A percentile compares a stretch with the other conserved stretches of the same genome.
These are phyloP conservation scores for Scaptomyza parva DNA, from an alignment of 2,888 invertebrate genomes.

Conservation along the genomic window DNA sequence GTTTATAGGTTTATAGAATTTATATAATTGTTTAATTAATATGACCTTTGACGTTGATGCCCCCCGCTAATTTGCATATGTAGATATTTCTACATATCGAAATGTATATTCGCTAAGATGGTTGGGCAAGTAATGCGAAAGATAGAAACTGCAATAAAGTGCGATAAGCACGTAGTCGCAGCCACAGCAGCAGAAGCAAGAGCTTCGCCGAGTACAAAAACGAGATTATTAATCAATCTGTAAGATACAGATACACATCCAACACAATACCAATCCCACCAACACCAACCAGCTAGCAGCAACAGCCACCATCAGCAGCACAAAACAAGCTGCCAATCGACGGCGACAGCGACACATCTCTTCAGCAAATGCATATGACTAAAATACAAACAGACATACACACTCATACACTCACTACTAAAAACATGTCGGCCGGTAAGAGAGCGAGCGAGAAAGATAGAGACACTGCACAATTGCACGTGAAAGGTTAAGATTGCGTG, in stretches of 20 bases:
- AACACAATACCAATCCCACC: conserved; percentile 43
- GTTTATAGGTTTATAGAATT: conserved; percentile 20
- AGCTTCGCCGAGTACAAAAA: conserved; percentile 62
- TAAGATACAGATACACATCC: conserved; percentile 74
- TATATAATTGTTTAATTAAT: conserved; percentile 68
- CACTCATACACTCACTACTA: conserved; percentile 7
- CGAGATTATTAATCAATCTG: conserved; percentile 78
- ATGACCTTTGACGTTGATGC: conserved; percentile 54
- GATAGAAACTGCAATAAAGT: conserved; percentile 71
- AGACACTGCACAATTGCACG: conserved; percentile 50
- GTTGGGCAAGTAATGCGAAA: conserved; percentile 49
- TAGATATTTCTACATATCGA: background rate
- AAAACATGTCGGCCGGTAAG: conserved; percentile 46
- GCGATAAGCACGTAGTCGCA: conserved; percentile 73
- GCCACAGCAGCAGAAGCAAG: conserved; percentile 16
- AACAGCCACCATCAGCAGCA: conserved; percentile 23
- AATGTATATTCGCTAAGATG: conserved; percentile 18
- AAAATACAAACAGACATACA: conserved; percentile 37
- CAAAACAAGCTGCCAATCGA: conserved; percentile 61
- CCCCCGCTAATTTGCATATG: conserved; percentile 34
- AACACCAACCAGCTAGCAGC: conserved; percentile 20
- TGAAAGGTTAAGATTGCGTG: conserved; percentile 44
- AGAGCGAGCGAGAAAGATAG: conserved; percentile 34
- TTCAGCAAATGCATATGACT: conserved; percentile 62
- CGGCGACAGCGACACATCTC: conserved; percentile 64